Base-by-base conservation (phyloP, 2,797 vertebrate genomes). In the Esox masquinongy region DNA sequence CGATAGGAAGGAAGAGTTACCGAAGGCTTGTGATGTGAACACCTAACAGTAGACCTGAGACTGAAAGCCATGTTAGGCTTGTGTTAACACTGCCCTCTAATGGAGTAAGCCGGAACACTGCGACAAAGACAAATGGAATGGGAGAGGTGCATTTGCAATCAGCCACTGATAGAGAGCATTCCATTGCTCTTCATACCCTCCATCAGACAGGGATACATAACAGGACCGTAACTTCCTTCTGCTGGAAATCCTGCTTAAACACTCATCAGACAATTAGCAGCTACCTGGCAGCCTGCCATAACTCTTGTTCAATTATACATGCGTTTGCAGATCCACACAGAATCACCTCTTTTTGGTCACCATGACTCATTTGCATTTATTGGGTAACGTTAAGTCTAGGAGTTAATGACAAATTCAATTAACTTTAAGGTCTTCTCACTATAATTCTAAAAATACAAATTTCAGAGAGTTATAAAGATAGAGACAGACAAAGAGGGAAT, bases 201-300 rank as follows among this genome's bases (percentile, higher is more conserved):
- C 80, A 82, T 51, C 66, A 79, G 83, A 85, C 75, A 85, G 74
- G 88, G 87, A 88, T 43, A 79, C 79, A 83, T 77, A 87, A 79
- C 77, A 75, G 80, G 22, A 50, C 0, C 1, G 68, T 83, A 87
- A 90, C 87, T 70, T 61, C 64, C 68, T 82, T 79, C 72, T 68
- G 64, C 71, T 76, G 75, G 68, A 85, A 88, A 84, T 66, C 53
- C 70, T 86, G 64, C 31, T 75, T 88, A 79, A 88, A 86, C 84
- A 82, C 73, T 73, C 74, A 81, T 36, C 68, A 29, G 22, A n/a
- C 80, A 82, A 86, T 81, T 67, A 76, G 68, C 75, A 53, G 75
- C 43, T 53, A 19, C 50, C 50, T 3, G 29, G 29, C 29, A 17
- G 4, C 16, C 50, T 51, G 72, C 51, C 74, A 36, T 73, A 6